Percentiles rank a stretch among this genome's conserved stretches.
Evolutionary conservation across 2,888 invertebrate species (phyloP).

Genomic region (Resseliella maxima): DNA sequence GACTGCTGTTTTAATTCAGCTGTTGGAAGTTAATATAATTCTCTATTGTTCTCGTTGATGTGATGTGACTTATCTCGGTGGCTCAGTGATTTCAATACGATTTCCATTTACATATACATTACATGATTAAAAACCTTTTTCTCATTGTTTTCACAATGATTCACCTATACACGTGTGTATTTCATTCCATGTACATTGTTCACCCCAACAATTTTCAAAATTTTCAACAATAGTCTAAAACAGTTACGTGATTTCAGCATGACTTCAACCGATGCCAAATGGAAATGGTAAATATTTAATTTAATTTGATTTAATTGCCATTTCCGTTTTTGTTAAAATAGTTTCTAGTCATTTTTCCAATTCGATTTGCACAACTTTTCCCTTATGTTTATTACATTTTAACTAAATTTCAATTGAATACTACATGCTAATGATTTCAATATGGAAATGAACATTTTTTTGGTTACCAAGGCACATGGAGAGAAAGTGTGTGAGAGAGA

Average conservation of each 20-base stretch:
- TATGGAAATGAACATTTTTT: not conserved
- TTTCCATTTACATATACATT: conserved; percentile 46
- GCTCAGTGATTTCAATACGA: not conserved
- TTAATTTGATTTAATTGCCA: conserved; percentile 53
- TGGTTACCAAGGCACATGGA: too few species aligned
- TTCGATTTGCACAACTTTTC: not conserved
- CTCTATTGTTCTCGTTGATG: not conserved
- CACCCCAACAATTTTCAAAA: not conserved
- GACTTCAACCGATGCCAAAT: not conserved
- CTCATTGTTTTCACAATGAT: not conserved
- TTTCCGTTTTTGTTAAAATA: conserved; percentile 9
- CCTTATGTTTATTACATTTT: not conserved
- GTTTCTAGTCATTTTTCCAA: not conserved
- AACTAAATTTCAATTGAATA: not conserved
- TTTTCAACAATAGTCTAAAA: not conserved
- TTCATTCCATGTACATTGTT: not conserved
- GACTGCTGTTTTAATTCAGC: not conserved
- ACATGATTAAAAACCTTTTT: conserved; percentile 55
- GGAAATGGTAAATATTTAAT: conserved; percentile 51
- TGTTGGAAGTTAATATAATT: not conserved
- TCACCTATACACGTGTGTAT: not conserved
- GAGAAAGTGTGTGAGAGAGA: too few species aligned
- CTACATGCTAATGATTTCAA: conserved; percentile 27
- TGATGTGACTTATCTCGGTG: conserved; percentile 43
- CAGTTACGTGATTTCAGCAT: not conserved